Evolutionary conservation across 2,113 vertebrate genomes (phyloP).

Genomic region (Passerina amoena): DNA sequence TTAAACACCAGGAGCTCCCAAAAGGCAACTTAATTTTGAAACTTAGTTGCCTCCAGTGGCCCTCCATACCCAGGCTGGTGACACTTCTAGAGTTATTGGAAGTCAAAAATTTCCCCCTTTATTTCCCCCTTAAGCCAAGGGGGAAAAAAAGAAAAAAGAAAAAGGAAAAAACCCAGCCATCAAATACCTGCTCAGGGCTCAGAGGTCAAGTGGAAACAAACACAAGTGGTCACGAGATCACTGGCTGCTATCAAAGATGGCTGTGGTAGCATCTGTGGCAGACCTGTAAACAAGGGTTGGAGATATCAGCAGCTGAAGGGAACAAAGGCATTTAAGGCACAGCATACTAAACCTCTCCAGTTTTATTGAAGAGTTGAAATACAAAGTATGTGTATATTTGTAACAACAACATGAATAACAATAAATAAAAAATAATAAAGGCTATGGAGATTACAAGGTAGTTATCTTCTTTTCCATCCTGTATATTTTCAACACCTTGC

Average conservation of each 20-base stretch:
- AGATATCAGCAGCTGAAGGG: neutral
- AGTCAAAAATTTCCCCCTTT: accelerated
- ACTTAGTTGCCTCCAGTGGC: neutral
- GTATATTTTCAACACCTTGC: neutral
- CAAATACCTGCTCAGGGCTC: neutral
- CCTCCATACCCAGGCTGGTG: neutral
- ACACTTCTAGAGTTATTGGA: accelerated
- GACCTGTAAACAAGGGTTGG: neutral
- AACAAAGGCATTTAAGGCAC: neutral
- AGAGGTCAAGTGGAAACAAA: neutral
- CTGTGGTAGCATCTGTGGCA: neutral
- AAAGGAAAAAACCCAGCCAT: accelerated
- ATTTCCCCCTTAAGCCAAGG: neutral
- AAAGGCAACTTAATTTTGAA: neutral
- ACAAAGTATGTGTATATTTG: neutral
- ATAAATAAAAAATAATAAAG: neutral
- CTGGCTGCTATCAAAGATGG: neutral
- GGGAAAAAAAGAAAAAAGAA: accelerated
- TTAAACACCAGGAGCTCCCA: neutral
- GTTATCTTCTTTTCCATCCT: neutral
- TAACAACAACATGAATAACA: neutral
- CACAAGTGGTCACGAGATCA: neutral
- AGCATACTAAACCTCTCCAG: neutral
- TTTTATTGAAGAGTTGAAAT: neutral
- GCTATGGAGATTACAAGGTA: neutral